Conservation (phyloP, 2,797 vertebrate genomes). For the Xenops minutus region DNA sequence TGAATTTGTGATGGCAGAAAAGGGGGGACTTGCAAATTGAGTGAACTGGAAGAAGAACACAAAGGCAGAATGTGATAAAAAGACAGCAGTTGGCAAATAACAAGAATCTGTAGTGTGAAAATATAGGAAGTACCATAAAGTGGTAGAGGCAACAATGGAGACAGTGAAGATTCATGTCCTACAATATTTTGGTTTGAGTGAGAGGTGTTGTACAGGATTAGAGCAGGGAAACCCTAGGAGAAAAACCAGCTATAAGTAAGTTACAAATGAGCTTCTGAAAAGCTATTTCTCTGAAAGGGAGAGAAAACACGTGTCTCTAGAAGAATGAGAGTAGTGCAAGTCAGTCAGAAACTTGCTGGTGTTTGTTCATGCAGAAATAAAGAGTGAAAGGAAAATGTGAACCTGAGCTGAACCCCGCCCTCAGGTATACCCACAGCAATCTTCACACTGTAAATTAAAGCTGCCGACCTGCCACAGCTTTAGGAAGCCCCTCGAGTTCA, state of each 20-base stretch:
- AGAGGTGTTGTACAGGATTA: not conserved
- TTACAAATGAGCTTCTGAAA: not conserved
- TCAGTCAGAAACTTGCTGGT: not conserved
- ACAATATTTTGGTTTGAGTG: rapidly evolving
- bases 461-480: not conserved
- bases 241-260: not conserved
- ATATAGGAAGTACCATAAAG: not conserved
- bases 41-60: not conserved
- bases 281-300: not conserved
- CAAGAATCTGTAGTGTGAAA: not conserved
- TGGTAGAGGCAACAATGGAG: not conserved
- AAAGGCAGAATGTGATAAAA: not conserved
- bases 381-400: not conserved
- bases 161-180: not conserved
- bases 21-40: not conserved
- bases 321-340: not conserved
- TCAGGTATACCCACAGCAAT: not conserved
- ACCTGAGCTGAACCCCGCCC: not conserved
- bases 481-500: not conserved
- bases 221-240: not conserved
- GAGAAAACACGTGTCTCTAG: not conserved
- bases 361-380: slow-evolving; percentile 29
- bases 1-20: not conserved
- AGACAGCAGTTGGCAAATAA: not conserved
- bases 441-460: not conserved